These are phyloP conservation scores for Tragelaphus strepsiceros DNA, from an alignment of 2,113 vertebrate genomes.

Conservation along the genomic window DNA sequence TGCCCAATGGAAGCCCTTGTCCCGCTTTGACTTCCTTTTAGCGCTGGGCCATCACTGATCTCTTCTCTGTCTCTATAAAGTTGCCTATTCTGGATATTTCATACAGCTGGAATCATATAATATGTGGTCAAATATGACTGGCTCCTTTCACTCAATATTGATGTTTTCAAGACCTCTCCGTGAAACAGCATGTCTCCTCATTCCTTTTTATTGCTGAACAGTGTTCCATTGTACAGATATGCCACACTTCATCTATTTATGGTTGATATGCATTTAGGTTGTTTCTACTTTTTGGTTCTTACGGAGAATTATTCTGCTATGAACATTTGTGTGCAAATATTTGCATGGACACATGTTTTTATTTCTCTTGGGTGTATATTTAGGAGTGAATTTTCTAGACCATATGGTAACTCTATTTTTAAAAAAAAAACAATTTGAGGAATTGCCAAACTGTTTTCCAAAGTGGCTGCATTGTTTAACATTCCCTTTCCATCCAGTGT, in stretches of 20 bases:
- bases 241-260: neutral
- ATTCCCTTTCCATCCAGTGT: neutral
- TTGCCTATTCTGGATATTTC: neutral
- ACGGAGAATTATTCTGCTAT: neutral
- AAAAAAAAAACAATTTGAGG: neutral
- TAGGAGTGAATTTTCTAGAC: neutral
- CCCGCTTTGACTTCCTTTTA: neutral
- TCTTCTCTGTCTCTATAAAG: neutral
- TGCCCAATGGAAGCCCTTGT: neutral
- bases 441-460: neutral
- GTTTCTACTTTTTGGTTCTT: neutral
- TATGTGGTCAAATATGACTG: neutral
- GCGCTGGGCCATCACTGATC: neutral
- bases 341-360: neutral
- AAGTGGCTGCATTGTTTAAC: neutral
- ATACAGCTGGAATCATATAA: neutral
- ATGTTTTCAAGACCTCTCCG: neutral
- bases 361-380: neutral
- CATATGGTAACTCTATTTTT: neutral
- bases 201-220: neutral
- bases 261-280: neutral
- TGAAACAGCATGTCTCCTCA: neutral
- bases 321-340: neutral
- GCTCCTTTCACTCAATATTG: neutral
- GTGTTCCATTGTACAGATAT: neutral